These are phyloP conservation scores for Psittacus erithacus DNA, from an alignment of 2,113 vertebrate species.

Conservation along the genomic window DNA sequence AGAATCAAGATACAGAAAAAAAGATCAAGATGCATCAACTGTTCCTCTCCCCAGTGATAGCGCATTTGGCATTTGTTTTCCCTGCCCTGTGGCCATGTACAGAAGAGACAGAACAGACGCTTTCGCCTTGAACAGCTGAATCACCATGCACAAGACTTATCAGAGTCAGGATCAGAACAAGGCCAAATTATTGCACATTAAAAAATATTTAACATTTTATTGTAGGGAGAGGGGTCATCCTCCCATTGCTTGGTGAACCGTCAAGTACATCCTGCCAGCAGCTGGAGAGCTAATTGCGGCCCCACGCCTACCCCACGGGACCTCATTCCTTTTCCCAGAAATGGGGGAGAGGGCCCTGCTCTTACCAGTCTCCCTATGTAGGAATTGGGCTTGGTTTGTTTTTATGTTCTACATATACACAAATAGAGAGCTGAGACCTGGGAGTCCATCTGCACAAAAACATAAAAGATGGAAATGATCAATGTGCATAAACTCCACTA, in stretches of 20 bases:
- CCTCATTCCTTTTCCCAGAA: slow-evolving; percentile 54
- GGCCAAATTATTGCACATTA: not conserved
- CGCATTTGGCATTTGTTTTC: not conserved
- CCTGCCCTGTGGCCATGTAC: not conserved
- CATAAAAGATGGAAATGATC: not conserved
- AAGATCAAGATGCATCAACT: not conserved
- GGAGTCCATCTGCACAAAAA: not conserved
- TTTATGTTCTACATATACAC: not conserved
- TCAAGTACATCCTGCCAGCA: slow-evolving; percentile 31
- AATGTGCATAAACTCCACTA: not conserved
- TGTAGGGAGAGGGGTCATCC: slow-evolving; percentile 40
- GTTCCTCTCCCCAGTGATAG: not conserved
- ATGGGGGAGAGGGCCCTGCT: slow-evolving; percentile 38
- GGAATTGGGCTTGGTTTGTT: slow-evolving; percentile 60
- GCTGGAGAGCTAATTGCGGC: slow-evolving; percentile 45
- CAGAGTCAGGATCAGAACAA: slow-evolving; percentile 3
- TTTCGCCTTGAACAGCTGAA: not conserved
- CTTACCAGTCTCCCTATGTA: not conserved
- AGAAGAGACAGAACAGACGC: not conserved
- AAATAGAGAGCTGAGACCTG: not conserved
- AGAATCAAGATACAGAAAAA: not conserved
- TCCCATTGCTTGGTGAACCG: slow-evolving; percentile 36
- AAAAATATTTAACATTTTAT: slow-evolving; percentile 63
- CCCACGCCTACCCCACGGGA: slow-evolving; percentile 48
- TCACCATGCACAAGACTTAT: not conserved